Conservation (phyloP, 2,888 invertebrate genomes). For the Erebia palarica region DNA sequence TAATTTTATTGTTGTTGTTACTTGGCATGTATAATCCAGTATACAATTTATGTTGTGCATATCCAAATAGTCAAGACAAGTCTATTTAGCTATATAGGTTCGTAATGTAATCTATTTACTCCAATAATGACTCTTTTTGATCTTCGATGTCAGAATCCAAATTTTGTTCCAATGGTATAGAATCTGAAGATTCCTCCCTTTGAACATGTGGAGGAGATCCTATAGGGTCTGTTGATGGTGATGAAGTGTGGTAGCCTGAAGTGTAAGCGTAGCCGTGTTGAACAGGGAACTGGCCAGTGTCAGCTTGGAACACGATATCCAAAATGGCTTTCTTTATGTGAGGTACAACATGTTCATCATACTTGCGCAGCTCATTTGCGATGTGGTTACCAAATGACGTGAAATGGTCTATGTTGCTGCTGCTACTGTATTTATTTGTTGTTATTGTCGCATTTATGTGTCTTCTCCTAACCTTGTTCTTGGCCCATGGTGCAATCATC, state of each 20-base stretch:
- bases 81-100: background rate
- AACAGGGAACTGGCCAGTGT: background rate
- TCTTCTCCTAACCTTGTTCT: background rate
- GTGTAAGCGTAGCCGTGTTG: background rate
- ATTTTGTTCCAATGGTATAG: background rate
- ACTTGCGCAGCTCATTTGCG: background rate
- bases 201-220: background rate
- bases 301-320: slow-evolving; percentile 1
- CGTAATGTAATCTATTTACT: background rate
- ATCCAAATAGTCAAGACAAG: background rate
- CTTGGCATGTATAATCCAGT: background rate
- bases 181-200: background rate
- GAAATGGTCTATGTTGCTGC: background rate
- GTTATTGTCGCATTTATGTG: background rate
- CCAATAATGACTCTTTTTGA: background rate
- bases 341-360: background rate
- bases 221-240: background rate
- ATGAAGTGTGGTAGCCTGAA: slow-evolving; percentile 3
- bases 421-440: background rate
- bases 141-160: background rate
- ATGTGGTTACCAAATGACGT: background rate
- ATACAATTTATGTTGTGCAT: background rate
- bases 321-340: background rate
- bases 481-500: background rate
- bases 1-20: too few species aligned